A percentile compares a stretch with the other conserved stretches of the same genome.
phyloP scores from a whole-genome alignment of 2,113 vertebrate species.

The Merops nubicus region DNA sequence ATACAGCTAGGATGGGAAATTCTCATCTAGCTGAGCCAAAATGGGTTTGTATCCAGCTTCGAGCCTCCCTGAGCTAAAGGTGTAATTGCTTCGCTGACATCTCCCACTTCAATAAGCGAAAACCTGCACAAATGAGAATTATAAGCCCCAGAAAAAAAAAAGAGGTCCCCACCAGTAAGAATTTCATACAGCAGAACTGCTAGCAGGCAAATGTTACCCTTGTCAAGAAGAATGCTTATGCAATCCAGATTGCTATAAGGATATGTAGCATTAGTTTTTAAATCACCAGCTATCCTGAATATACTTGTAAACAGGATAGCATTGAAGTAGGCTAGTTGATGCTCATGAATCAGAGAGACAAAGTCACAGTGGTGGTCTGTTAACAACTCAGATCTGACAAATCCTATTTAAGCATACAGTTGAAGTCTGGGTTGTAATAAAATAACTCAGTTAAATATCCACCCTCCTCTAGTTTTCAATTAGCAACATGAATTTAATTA shows the following conservation, averaged over 20 bases:
- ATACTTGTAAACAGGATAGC: neutral
- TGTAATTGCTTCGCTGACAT: neutral
- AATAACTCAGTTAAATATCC: slow-evolving; percentile 26
- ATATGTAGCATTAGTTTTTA: neutral
- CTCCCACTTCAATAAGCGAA: neutral
- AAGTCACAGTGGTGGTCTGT: slow-evolving; percentile 35
- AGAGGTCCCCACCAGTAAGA: neutral
- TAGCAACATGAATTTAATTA: slow-evolving; percentile 57
- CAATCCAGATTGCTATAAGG: neutral
- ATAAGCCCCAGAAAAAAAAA: neutral
- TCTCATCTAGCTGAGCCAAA: neutral
- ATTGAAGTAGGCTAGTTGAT: neutral
- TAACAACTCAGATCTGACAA: slow-evolving; percentile 30
- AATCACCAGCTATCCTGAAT: neutral
- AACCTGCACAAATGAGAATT: neutral
- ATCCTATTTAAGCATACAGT: slow-evolving; percentile 37
- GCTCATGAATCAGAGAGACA: slow-evolving; percentile 12
- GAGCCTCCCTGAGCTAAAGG: neutral
- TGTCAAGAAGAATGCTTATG: neutral
- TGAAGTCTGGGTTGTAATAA: slow-evolving; percentile 31
- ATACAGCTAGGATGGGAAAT: neutral
- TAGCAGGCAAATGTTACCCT: fast-evolving
- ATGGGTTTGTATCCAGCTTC: neutral
- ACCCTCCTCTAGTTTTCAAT: slow-evolving; percentile 18
- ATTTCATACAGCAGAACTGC: neutral